Evolutionary conservation across 2,888 invertebrate genomes (phyloP).

Genomic region (Lymantria monacha): DNA sequence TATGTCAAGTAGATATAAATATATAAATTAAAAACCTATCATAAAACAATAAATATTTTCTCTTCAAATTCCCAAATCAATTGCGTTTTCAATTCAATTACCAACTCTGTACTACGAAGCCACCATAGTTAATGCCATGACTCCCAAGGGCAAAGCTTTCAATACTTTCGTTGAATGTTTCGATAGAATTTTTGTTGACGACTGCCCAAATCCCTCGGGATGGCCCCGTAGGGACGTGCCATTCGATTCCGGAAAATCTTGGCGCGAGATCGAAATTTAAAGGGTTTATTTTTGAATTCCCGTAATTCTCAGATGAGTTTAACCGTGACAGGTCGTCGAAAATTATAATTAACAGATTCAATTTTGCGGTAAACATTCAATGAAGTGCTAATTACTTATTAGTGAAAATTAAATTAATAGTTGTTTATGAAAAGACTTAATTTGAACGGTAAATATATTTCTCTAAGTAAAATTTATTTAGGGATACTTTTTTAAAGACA

Average conservation of each 20-base stretch:
- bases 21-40: neutral
- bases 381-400: neutral
- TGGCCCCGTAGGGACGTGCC: neutral
- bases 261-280: neutral
- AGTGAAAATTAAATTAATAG: neutral
- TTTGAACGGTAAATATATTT: neutral
- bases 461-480: neutral
- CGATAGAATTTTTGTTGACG: conserved; percentile 36
- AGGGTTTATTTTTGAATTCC: neutral
- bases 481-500: no score
- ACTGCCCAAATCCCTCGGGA: conserved; percentile 25
- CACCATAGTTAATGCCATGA: conserved; percentile 5
- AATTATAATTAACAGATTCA: neutral
- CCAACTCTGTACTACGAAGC: neutral
- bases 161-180: conserved; percentile 30
- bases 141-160: conserved; percentile 22
- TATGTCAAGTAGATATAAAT: no score
- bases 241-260: neutral
- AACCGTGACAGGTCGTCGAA: neutral
- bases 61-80: neutral
- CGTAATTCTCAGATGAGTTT: neutral
- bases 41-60: neutral
- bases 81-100: neutral
- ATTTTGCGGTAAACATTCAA: neutral
- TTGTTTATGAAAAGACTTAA: neutral